Conservation (phyloP, 2,797 vertebrate species). For the Myotis pilosus region DNA sequence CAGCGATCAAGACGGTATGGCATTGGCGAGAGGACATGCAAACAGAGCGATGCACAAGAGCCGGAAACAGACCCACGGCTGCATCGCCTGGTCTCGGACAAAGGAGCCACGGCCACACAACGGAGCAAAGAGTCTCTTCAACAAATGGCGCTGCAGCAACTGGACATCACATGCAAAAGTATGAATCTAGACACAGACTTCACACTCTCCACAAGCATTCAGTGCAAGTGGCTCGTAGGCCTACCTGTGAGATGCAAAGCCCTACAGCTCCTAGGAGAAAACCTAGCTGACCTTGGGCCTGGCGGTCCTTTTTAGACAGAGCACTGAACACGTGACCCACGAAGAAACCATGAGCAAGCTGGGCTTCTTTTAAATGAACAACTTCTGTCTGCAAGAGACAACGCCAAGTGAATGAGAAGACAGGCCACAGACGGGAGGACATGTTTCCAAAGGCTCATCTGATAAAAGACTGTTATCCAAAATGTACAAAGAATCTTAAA, state of each 20-base stretch:
- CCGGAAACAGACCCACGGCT: neutral
- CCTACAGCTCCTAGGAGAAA: neutral
- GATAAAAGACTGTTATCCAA: neutral
- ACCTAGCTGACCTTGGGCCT: neutral
- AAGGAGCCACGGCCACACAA: neutral
- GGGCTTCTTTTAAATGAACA: neutral
- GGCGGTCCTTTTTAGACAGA: too few species aligned
- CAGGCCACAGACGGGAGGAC: neutral
- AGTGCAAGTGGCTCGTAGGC: neutral
- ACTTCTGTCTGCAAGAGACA: neutral
- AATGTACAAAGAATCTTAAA: neutral
- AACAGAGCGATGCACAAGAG: fast-evolving
- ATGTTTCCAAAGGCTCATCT: neutral
- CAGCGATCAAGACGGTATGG: fast-evolving
- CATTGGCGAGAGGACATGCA: fast-evolving
- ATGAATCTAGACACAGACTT: neutral
- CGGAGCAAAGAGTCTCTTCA: neutral
- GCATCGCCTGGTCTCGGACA: fast-evolving
- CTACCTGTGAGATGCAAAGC: neutral
- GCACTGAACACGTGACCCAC: neutral
- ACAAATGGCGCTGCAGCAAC: neutral
- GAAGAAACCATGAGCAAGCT: neutral
- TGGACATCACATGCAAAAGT: too few species aligned
- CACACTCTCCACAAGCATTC: neutral
- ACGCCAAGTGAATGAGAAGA: neutral